These are phyloP conservation scores for Chrysina gloriosa DNA, from an alignment of 2,888 invertebrate genomes.

Conservation along the genomic window DNA sequence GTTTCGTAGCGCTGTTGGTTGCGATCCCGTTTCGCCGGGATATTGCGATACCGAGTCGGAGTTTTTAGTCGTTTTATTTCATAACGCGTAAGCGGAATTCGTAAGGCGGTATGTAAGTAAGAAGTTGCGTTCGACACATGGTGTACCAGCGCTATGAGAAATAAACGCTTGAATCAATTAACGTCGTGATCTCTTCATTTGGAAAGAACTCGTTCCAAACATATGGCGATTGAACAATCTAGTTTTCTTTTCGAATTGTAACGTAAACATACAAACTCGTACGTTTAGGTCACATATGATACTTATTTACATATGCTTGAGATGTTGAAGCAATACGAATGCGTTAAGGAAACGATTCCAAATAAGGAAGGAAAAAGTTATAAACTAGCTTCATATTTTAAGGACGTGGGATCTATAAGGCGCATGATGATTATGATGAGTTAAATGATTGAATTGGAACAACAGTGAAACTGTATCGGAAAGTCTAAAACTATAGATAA, in stretches of 20 bases:
- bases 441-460: no score
- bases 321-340: no score
- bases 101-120: background rate
- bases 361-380: no score
- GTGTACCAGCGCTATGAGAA: slow-evolving; percentile 1
- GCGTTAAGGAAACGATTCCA: no score
- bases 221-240: slow-evolving; percentile 4
- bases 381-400: no score
- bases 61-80: slow-evolving; percentile 5
- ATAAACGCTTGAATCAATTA: background rate
- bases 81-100: slow-evolving; percentile 9
- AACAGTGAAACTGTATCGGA: no score
- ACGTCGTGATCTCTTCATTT: slow-evolving; percentile 6
- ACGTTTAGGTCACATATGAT: background rate
- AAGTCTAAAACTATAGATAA: no score
- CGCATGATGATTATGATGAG: no score
- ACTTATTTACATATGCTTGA: no score
- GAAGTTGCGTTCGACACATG: background rate
- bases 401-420: no score
- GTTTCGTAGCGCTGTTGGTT: background rate
- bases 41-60: background rate
- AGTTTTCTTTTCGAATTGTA: background rate
- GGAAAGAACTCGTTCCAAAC: background rate
- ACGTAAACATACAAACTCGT: background rate
- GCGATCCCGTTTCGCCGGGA: background rate